Evolutionary conservation across 2,888 invertebrate species (phyloP).

Genomic region (Timandra comae): DNA sequence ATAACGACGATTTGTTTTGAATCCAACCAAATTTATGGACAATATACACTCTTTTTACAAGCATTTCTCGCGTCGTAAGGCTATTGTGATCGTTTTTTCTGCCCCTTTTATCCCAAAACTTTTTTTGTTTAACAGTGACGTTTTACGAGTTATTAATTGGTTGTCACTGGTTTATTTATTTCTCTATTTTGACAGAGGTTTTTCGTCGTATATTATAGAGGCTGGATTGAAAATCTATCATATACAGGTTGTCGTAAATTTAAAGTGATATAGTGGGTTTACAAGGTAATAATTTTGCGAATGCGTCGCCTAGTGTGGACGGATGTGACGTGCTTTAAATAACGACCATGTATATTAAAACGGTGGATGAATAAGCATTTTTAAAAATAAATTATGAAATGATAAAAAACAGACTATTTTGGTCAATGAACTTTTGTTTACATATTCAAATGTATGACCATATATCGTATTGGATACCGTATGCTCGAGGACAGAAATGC

Average conservation of each 20-base stretch:
- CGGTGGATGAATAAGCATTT: slow-evolving; percentile 48
- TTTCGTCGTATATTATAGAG: slow-evolving; percentile 68
- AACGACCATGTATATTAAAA: slow-evolving; percentile 70
- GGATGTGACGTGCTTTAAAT: slow-evolving; percentile 70
- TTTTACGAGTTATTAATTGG: slow-evolving; percentile 78
- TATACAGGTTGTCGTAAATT: slow-evolving; percentile 76
- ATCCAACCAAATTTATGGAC: slow-evolving; percentile 72
- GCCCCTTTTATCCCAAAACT: slow-evolving; percentile 61
- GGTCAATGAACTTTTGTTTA: too few species aligned
- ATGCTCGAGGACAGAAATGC: too few species aligned
- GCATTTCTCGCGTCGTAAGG: slow-evolving; percentile 65
- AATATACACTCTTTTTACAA: slow-evolving; percentile 69
- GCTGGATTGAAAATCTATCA: slow-evolving; percentile 76
- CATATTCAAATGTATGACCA: too few species aligned
- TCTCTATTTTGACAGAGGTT: slow-evolving; percentile 74
- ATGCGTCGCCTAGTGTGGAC: slow-evolving; percentile 70
- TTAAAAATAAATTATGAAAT: slow-evolving; percentile 3
- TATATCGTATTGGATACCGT: too few species aligned
- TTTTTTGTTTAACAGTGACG: slow-evolving; percentile 71
- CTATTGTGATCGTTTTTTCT: slow-evolving; percentile 71
- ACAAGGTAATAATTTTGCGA: slow-evolving; percentile 72
- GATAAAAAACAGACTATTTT: too few species aligned
- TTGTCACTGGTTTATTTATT: slow-evolving; percentile 74
- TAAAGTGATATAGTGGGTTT: slow-evolving; percentile 71
- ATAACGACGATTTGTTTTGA: slow-evolving; percentile 78